Evolutionary conservation across 2,888 invertebrate genomes (phyloP).

Genomic region (Caenorhabditis becei): DNA sequence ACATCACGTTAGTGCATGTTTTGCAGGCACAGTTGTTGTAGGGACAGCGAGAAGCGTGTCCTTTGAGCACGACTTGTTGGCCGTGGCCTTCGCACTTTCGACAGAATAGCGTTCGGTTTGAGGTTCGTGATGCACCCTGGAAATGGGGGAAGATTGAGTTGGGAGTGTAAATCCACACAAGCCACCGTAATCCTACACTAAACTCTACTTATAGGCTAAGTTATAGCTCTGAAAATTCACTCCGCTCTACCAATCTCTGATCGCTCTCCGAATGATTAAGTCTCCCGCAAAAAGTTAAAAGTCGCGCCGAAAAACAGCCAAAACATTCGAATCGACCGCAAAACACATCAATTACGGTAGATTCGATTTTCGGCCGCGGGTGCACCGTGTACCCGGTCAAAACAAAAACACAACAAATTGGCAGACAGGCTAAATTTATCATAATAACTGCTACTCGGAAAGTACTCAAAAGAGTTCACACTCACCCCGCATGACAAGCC

Average conservation of each 20-base stretch:
- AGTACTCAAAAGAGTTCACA: slow-evolving; percentile 2
- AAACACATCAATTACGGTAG: slow-evolving; percentile 32
- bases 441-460: not conserved
- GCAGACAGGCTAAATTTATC: not conserved
- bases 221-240: too few relatives aligned
- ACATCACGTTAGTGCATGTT: slow-evolving; percentile 81
- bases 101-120: slow-evolving; percentile 77
- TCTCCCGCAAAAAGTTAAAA: too few relatives aligned
- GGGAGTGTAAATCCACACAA: too few relatives aligned
- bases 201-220: too few relatives aligned
- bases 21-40: slow-evolving; percentile 81
- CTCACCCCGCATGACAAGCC: slow-evolving; percentile 55
- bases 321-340: too few relatives aligned
- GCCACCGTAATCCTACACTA: too few relatives aligned
- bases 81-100: slow-evolving; percentile 80
- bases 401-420: not conserved
- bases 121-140: slow-evolving; percentile 55
- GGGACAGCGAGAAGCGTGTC: slow-evolving; percentile 80
- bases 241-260: too few relatives aligned
- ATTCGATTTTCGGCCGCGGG: slow-evolving; percentile 30
- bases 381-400: slow-evolving; percentile 10
- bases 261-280: too few relatives aligned
- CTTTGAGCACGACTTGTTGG: slow-evolving; percentile 79
- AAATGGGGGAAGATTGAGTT: slow-evolving; percentile 13
- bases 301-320: too few relatives aligned